These are phyloP conservation scores for Calliopum simillimum DNA, from an alignment of 2,888 invertebrate species.

Conservation along the genomic window DNA sequence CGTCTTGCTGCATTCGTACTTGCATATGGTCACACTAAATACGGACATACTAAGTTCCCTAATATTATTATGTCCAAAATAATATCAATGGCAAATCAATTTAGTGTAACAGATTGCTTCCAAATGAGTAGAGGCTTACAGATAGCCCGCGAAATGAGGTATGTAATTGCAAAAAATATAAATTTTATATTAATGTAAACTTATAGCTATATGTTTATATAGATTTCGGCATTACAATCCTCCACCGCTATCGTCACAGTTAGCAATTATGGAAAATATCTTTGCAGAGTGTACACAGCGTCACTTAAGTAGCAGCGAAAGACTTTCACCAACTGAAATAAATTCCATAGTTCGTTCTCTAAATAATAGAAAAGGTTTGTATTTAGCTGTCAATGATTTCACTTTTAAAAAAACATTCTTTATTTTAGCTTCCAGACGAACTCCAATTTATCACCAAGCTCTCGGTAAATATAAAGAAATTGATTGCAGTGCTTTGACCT, in stretches of 20 bases:
- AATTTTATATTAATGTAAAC: neutral
- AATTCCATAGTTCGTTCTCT: constrained; percentile 62
- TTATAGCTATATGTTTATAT: neutral
- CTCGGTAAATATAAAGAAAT: constrained; percentile 62
- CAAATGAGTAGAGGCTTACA: constrained; percentile 68
- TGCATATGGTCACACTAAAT: constrained; percentile 65
- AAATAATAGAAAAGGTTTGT: constrained; percentile 60
- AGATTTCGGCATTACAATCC: constrained; percentile 59
- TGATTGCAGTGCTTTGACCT: constrained; percentile 63
- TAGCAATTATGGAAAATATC: constrained; percentile 57
- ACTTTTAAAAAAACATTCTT: constrained; percentile 40
- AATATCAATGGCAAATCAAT: constrained; percentile 64
- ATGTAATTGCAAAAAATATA: constrained; percentile 6
- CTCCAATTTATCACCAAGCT: constrained; percentile 61
- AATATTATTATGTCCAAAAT: constrained; percentile 64
- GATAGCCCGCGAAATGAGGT: constrained; percentile 61
- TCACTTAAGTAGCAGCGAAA: constrained; percentile 53
- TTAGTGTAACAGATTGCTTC: constrained; percentile 65
- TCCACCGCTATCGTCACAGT: constrained; percentile 52
- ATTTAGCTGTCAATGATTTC: neutral
- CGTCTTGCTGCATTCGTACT: constrained; percentile 67
- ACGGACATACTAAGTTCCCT: constrained; percentile 61
- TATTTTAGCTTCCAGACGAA: constrained; percentile 61
- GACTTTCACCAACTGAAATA: constrained; percentile 54
- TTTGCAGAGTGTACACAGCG: constrained; percentile 61